Conservation (phyloP, 2,888 invertebrate genomes). For the Chouioia cunea region DNA sequence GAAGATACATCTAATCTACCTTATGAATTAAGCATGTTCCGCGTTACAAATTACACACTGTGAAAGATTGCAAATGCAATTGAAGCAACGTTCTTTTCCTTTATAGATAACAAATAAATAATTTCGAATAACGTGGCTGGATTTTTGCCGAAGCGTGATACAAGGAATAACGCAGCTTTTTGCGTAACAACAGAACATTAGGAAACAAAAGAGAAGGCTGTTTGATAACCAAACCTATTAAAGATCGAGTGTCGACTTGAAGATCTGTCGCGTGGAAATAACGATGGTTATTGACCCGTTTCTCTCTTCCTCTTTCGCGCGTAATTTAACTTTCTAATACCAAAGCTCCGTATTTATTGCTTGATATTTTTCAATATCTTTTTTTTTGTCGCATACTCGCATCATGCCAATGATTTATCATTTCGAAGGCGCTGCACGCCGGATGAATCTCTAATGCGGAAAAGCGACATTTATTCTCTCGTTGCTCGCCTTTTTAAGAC, state of each 20-base stretch:
- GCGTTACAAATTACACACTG: too few relatives aligned
- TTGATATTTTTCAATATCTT: slow-evolving; percentile 34
- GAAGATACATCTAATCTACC: too few relatives aligned
- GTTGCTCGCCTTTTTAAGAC: not conserved
- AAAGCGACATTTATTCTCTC: slow-evolving; percentile 13
- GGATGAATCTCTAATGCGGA: slow-evolving; percentile 27
- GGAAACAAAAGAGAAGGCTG: too few relatives aligned
- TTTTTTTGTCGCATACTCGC: not conserved
- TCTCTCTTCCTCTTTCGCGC: not conserved
- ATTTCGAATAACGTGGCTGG: too few relatives aligned
- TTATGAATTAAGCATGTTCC: too few relatives aligned
- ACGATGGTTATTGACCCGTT: slow-evolving; percentile 31
- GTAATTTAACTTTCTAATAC: slow-evolving; percentile 41
- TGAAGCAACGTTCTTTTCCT: too few relatives aligned
- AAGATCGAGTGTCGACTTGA: slow-evolving; percentile 1
- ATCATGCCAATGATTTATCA: slow-evolving; percentile 34
- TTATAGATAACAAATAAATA: too few relatives aligned
- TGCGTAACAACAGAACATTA: too few relatives aligned
- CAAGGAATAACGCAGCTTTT: too few relatives aligned
- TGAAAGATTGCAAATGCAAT: too few relatives aligned
- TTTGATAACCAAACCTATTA: not conserved
- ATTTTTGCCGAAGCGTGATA: too few relatives aligned
- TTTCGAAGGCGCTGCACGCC: not conserved
- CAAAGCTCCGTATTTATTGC: slow-evolving; percentile 26
- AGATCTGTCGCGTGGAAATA: slow-evolving; percentile 26